Conservation (phyloP, 2,113 vertebrate genomes). For the Hipposideros armiger region DNA sequence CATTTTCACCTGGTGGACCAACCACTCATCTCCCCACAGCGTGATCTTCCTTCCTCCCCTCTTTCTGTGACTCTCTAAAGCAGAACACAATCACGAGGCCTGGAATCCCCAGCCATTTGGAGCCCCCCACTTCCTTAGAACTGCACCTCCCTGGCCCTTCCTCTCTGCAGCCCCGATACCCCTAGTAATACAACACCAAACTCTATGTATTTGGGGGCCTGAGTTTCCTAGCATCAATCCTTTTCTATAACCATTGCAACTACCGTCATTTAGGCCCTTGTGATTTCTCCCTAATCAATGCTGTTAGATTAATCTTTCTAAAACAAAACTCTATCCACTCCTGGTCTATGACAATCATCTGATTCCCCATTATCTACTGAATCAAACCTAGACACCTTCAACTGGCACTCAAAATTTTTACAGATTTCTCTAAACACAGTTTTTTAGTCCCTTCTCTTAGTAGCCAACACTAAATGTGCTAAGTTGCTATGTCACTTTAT, state of each 20-base stretch:
- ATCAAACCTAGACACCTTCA: neutral
- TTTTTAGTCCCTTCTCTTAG: neutral
- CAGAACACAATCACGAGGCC: neutral
- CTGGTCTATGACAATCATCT: neutral
- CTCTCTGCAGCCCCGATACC: neutral
- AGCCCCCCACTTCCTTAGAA: neutral
- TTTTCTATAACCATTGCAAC: neutral
- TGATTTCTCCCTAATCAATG: conserved; percentile 28
- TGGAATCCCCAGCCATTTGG: neutral
- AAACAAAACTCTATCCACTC: conserved; percentile 17
- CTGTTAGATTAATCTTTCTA: conserved; percentile 11
- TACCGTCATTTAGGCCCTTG: neutral
- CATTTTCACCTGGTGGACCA: neutral
- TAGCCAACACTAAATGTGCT: neutral
- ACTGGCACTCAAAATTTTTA: neutral
- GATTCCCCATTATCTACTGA: neutral
- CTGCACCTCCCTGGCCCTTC: neutral
- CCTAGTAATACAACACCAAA: neutral
- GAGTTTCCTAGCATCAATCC: neutral
- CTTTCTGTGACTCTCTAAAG: neutral
- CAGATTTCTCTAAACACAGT: neutral
- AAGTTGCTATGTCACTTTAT: neutral
- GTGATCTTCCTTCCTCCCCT: neutral
- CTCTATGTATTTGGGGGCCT: neutral
- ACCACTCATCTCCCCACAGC: neutral